Evolutionary conservation across 2,113 vertebrate species (phyloP).

Genomic region (Sorex araneus): DNA sequence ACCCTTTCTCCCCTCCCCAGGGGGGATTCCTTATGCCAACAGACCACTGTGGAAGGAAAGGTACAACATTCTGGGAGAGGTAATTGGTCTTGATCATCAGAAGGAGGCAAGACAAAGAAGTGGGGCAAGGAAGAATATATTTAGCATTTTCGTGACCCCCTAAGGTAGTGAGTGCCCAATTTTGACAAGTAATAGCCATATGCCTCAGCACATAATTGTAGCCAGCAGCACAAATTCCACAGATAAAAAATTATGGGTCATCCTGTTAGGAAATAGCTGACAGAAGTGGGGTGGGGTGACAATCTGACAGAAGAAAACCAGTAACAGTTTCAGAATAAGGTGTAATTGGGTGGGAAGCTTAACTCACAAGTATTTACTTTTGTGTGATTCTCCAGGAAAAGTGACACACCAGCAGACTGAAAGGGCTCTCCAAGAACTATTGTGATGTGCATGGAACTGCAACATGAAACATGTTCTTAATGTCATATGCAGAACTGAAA

Average conservation of each 20-base stretch:
- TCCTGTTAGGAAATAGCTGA: background rate
- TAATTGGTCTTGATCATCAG: background rate
- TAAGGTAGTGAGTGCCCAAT: background rate
- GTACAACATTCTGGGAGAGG: background rate
- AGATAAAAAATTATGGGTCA: background rate
- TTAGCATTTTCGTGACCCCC: background rate
- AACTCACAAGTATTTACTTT: background rate
- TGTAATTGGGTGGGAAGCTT: background rate
- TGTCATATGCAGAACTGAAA: background rate
- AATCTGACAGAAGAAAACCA: background rate
- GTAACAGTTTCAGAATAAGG: background rate
- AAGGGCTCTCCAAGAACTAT: background rate
- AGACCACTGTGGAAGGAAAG: background rate
- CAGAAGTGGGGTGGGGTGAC: background rate
- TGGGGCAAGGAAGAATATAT: background rate
- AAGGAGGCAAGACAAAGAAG: background rate
- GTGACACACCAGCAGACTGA: background rate
- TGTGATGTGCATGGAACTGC: rapidly evolving
- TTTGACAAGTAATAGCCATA: background rate
- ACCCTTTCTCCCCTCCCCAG: background rate
- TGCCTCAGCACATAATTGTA: background rate
- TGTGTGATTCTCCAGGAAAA: background rate
- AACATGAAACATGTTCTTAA: background rate
- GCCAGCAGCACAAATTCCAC: background rate
- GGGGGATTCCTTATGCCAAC: background rate